A percentile compares a stretch with the other conserved stretches of the same genome.
Conservation (phyloP, 2,888 invertebrate genomes). For the Trachelus stipa region DNA sequence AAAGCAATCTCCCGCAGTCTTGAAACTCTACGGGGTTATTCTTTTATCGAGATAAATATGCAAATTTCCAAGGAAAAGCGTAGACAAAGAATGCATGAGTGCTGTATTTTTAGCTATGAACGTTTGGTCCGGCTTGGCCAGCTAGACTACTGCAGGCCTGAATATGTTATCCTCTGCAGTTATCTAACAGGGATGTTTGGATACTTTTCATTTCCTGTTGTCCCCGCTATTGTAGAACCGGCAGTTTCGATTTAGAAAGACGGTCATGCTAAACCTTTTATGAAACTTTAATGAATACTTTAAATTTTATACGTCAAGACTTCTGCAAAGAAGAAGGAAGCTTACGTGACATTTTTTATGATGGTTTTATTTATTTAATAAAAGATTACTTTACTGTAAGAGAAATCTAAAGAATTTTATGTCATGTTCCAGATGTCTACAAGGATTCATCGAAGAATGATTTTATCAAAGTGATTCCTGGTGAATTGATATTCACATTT, state of each 20-base stretch:
- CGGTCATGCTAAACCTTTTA: not conserved
- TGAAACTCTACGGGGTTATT: not conserved
- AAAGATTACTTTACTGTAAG: not conserved
- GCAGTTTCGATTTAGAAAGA: not conserved
- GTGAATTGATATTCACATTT: not conserved
- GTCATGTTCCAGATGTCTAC: not conserved
- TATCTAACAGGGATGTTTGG: not conserved
- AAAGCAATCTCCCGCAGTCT: not conserved
- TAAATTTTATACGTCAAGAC: not conserved
- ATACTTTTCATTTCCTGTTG: not conserved
- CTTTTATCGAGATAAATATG: conserved; percentile 6
- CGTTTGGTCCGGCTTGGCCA: not conserved
- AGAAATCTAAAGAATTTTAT: not conserved
- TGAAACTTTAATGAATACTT: not conserved
- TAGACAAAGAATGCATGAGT: conserved; percentile 6
- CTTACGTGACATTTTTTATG: not conserved
- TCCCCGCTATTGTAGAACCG: not conserved
- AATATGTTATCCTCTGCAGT: not conserved
- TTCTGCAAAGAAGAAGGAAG: not conserved
- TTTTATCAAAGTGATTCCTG: not conserved
- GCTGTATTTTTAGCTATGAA: not conserved
- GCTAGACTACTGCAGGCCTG: not conserved
- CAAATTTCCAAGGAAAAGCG: conserved; percentile 8
- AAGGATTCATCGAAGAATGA: not conserved
- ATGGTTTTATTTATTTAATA: not conserved